phyloP scores from a whole-genome alignment of 2,113 vertebrate genomes.

The Heptranchias perlo region DNA sequence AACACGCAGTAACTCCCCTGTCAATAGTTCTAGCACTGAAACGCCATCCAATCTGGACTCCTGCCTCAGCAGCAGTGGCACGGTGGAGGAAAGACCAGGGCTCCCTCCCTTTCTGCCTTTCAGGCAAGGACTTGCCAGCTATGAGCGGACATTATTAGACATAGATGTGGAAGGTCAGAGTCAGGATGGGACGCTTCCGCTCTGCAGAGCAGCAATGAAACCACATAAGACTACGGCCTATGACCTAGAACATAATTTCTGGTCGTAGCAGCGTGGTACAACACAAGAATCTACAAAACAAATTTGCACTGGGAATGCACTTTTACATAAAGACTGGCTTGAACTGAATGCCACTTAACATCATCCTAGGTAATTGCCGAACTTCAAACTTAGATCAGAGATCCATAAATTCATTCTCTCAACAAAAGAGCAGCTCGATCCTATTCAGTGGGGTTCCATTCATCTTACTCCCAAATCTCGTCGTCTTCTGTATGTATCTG shows the following conservation, averaged over 20 bases:
- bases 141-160: conserved; percentile 77
- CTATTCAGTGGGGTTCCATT: conserved; percentile 38
- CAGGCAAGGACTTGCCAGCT: conserved; percentile 54
- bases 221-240: conserved; percentile 68
- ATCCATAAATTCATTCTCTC: neutral
- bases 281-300: neutral
- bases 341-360: neutral
- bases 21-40: conserved; percentile 86
- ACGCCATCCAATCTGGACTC: conserved; percentile 88
- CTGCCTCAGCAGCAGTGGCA: conserved; percentile 72
- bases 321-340: conserved; percentile 56
- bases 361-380: neutral
- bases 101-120: conserved; percentile 67
- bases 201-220: conserved; percentile 75
- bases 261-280: conserved; percentile 60
- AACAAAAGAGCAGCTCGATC: conserved; percentile 44
- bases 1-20: conserved; percentile 73
- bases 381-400: neutral
- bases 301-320: conserved; percentile 76
- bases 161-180: conserved; percentile 81
- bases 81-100: conserved; percentile 66
- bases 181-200: conserved; percentile 78
- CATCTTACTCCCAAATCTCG: neutral
- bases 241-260: conserved; percentile 78
- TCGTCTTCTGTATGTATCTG: neutral